These are phyloP conservation scores for Bos taurus DNA, from an alignment of 2,113 vertebrate species.

Conservation along the genomic window DNA sequence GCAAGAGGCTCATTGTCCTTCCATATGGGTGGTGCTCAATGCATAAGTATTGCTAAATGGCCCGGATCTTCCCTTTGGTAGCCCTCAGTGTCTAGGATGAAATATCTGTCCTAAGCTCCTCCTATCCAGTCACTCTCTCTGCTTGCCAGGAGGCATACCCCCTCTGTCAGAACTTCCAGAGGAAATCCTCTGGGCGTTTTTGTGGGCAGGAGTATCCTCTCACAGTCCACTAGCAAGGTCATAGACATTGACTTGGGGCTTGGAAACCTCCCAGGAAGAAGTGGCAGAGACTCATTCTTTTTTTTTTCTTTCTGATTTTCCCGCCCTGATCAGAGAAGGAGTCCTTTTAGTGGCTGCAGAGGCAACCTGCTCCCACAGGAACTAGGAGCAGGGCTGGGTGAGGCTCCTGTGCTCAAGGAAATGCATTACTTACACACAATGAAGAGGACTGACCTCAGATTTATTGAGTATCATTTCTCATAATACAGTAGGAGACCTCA, in stretches of 20 bases:
- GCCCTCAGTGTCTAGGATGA: neutral
- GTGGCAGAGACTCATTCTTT: neutral
- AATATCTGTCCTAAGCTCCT: neutral
- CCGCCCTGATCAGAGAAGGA: neutral
- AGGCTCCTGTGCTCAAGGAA: neutral
- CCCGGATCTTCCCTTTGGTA: neutral
- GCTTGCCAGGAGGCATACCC: neutral
- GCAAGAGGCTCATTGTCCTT: neutral
- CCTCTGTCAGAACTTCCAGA: neutral
- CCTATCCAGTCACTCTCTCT: neutral
- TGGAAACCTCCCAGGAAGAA: neutral
- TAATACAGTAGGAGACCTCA: neutral
- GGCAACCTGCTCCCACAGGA: neutral
- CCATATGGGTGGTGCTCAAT: neutral
- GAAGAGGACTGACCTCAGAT: neutral
- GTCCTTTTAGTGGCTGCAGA: neutral
- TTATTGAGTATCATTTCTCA: slow-evolving; percentile 9
- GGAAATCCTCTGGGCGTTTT: neutral
- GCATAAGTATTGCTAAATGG: neutral
- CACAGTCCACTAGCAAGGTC: neutral
- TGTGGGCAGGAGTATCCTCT: neutral
- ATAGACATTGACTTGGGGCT: neutral
- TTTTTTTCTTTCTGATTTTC: neutral
- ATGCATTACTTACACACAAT: neutral
- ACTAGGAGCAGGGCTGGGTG: neutral